A percentile compares a stretch with the other conserved stretches of the same genome.
Conservation (phyloP, 2,888 invertebrate species). For the Xanthorhoe spadicearia region DNA sequence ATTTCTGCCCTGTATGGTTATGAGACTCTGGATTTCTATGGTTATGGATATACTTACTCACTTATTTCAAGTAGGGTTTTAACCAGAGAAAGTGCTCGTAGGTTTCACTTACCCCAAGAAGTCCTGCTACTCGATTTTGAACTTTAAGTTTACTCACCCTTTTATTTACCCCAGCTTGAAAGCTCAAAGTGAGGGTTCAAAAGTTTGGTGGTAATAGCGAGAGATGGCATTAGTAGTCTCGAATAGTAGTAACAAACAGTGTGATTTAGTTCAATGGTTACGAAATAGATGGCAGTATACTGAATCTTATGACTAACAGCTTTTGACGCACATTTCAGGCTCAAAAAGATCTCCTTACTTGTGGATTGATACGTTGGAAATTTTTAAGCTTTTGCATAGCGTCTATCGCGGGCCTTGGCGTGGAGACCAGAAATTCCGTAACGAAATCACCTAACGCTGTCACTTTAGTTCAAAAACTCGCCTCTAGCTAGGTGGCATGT, state of each 20-base stretch:
- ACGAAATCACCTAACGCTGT: too few relatives aligned
- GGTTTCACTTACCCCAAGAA: neutral
- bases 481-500: too few relatives aligned
- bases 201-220: neutral
- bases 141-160: neutral
- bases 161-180: neutral
- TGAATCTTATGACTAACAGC: neutral
- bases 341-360: too few relatives aligned
- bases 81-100: neutral
- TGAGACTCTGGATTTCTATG: too few relatives aligned
- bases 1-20: too few relatives aligned
- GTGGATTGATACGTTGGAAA: too few relatives aligned
- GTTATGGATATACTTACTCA: neutral
- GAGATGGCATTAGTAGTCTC: slow-evolving; percentile 33
- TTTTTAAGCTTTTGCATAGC: too few relatives aligned
- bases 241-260: neutral
- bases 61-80: neutral
- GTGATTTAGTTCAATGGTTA: slow-evolving; percentile 28
- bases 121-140: slow-evolving; percentile 1
- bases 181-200: neutral
- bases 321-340: too few relatives aligned
- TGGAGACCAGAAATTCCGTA: too few relatives aligned
- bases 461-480: too few relatives aligned
- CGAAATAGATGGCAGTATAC: slow-evolving; percentile 51
- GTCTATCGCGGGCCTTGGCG: too few relatives aligned